A percentile compares a stretch with the other conserved stretches of the same genome.
Evolutionary conservation across 2,113 vertebrate species (phyloP).

Genomic region (Motacilla tschutschensis): DNA sequence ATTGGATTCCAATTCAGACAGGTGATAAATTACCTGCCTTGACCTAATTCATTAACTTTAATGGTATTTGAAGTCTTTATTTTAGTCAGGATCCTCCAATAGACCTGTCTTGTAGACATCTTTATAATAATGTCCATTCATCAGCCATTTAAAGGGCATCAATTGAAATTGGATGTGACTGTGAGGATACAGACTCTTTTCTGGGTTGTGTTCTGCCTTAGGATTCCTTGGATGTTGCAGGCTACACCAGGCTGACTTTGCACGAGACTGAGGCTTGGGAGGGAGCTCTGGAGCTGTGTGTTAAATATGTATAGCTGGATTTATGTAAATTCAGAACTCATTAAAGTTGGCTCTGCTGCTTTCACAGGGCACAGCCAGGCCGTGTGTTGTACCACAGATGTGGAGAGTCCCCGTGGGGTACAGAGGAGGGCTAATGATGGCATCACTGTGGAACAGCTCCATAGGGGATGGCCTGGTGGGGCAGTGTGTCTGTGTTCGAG

Average conservation of each 20-base stretch:
- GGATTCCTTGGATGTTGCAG: not conserved
- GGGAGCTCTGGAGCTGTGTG: not conserved
- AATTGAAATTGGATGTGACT: conserved; percentile 1
- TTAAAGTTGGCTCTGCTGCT: not conserved
- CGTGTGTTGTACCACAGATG: not conserved
- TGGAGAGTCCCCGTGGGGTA: not conserved
- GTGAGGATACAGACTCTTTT: not conserved
- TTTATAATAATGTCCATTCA: conserved; percentile 33
- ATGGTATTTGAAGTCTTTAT: conserved; percentile 43
- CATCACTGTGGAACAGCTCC: not conserved
- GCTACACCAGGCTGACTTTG: not conserved
- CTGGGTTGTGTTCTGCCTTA: not conserved
- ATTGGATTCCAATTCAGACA: conserved; percentile 36
- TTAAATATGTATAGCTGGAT: not conserved
- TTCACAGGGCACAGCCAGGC: not conserved
- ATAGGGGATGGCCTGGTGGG: not conserved
- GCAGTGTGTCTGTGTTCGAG: too few species aligned
- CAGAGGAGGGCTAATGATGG: not conserved
- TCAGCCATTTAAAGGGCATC: conserved; percentile 19
- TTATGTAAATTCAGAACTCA: not conserved
- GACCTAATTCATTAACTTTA: conserved; percentile 56
- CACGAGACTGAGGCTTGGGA: not conserved
- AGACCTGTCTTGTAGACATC: conserved; percentile 12
- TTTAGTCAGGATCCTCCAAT: conserved; percentile 4
- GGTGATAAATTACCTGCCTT: conserved; percentile 38